Percentiles rank a stretch among this genome's conserved stretches.
phyloP scores from a whole-genome alignment of 2,113 vertebrate species.

The Platycercus adscitus region DNA sequence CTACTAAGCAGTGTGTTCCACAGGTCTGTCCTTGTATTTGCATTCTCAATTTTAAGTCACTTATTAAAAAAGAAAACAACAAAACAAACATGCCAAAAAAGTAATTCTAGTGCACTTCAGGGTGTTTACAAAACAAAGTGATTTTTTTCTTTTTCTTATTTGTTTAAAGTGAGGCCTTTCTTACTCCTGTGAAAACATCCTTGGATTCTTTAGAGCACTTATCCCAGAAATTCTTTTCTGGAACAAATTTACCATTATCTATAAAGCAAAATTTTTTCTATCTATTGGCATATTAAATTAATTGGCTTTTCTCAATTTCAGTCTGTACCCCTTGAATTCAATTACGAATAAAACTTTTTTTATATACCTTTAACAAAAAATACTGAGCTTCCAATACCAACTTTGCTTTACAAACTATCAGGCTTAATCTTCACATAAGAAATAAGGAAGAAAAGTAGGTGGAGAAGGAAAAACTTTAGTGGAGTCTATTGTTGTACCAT shows the following conservation, averaged over 20 bases:
- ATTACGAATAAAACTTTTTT: constrained; percentile 10
- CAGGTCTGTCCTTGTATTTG: background rate
- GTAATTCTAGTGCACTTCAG: background rate
- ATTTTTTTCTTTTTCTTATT: background rate
- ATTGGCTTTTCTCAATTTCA: background rate
- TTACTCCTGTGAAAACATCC: background rate
- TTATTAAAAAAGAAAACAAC: background rate
- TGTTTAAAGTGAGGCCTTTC: background rate
- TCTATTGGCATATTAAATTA: background rate
- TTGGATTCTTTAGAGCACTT: background rate
- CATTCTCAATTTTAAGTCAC: background rate
- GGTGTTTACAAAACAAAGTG: background rate
- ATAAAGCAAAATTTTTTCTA: background rate
- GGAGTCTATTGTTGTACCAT: background rate
- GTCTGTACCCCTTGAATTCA: background rate
- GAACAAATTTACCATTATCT: background rate
- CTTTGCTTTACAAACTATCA: background rate
- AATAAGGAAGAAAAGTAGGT: background rate
- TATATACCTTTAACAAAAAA: background rate
- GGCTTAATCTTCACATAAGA: background rate
- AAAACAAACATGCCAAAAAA: background rate
- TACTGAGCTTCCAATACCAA: background rate
- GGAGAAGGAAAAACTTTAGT: background rate
- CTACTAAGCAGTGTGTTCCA: background rate
- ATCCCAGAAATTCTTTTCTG: background rate